A percentile compares a stretch with the other conserved stretches of the same genome.
These are phyloP conservation scores for Sminthurides bifidus DNA, from an alignment of 1,140 invertebrate genomes.

Conservation along the genomic window DNA sequence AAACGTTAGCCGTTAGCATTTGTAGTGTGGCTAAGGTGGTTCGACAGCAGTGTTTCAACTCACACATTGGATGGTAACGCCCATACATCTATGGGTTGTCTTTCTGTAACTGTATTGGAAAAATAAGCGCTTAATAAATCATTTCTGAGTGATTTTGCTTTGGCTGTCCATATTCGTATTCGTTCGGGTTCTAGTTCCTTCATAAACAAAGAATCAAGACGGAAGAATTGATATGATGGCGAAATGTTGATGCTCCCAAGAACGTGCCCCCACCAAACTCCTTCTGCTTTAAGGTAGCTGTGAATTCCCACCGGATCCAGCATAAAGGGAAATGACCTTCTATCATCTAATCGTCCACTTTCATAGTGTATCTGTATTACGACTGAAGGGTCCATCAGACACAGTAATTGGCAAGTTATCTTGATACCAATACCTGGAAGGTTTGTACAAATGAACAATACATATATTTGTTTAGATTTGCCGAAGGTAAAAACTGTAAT, in stretches of 20 bases:
- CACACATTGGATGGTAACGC: too few species aligned
- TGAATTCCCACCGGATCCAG: conserved; percentile 16
- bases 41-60: too few species aligned
- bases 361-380: conserved; percentile 35
- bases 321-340: conserved; percentile 33
- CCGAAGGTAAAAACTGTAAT: neutral
- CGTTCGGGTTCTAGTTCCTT: too few species aligned
- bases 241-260: neutral
- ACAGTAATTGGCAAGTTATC: conserved; percentile 34
- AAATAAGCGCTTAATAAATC: too few species aligned
- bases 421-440: conserved; percentile 35
- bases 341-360: neutral
- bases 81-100: too few species aligned
- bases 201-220: too few species aligned
- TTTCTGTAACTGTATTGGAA: too few species aligned
- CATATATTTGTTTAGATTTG: neutral
- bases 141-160: too few species aligned
- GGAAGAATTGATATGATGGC: conserved; percentile 6
- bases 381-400: conserved; percentile 33
- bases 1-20: neutral
- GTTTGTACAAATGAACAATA: conserved; percentile 1
- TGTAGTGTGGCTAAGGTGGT: too few species aligned
- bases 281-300: neutral
- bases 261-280: neutral
- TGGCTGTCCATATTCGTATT: too few species aligned